Evolutionary conservation across 1,140 invertebrate genomes (phyloP), one percentile per base, ranked within the genome.

Genomic region (Diorhabda carinulata): DNA sequence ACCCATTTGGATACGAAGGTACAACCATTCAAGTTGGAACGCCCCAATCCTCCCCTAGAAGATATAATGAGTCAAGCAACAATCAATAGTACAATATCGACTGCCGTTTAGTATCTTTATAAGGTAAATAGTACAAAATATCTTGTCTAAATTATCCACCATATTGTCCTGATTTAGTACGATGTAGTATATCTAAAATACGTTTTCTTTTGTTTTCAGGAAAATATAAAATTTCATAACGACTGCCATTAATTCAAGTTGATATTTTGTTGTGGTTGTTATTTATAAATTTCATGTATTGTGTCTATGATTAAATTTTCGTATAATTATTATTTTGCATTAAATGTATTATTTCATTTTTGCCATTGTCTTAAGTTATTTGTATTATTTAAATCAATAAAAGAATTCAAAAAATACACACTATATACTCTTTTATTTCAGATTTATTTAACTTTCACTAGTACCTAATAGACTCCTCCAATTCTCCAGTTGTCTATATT

Each of bases 1-100:
- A 78, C 43, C 78, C 77, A 25, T 78, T 77, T 67, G 68, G 61
- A 47, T 67, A 61, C 62, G 72, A 76, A 70, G 72, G 68, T 72
- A 25, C 73, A 72, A 44, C 74, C 71, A 43, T 77, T 71, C 43
- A 73, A 44, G 59, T 66, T 73, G 57, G 74, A 74, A 10, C 76
- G 74, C 47, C 47, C 47, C 60, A 77, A 66, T 71, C 77, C 64
- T 57, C 74, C 73, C 42, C 61, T 73, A 56, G 72, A 71, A 63
- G 74, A 72, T 63, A 73, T 73, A 60, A 62, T 75, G 62, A 61
- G 65, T 61, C 52, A 73, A n/a, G 62, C 67, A 43, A 69, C 73
- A 62, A 73, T 74, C 43, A 64, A 69, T 52, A 67, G 56, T 65
- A 58, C 67, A 61, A 58, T 68, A 61, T 67, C 67, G 64, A 60